Conservation (phyloP, 2,797 vertebrate species). For the Megalops cyprinoides region DNA sequence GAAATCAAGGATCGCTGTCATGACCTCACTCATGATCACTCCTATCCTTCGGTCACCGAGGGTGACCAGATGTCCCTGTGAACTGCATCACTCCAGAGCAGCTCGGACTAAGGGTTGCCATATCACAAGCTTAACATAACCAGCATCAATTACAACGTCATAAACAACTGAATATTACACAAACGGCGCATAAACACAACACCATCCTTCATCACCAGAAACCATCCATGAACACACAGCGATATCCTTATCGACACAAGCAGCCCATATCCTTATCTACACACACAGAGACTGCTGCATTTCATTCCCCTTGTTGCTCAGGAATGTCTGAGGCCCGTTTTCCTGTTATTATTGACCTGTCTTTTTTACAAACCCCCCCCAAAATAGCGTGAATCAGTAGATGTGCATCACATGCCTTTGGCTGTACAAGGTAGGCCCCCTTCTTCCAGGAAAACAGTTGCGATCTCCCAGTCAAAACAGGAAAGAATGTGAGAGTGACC, state of each 20-base stretch:
- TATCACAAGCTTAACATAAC: not conserved
- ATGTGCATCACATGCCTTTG: not conserved
- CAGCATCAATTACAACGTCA: conserved; percentile 1
- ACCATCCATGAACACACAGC: conserved; percentile 1
- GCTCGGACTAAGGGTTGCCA: no score
- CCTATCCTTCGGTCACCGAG: not conserved
- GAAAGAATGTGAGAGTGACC: not conserved
- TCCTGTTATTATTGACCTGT: not conserved
- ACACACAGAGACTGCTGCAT: not conserved
- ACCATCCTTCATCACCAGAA: conserved; percentile 1
- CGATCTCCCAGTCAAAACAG: not conserved
- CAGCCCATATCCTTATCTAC: conserved; percentile 20
- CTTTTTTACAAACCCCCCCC: not conserved
- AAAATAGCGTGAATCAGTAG: not conserved
- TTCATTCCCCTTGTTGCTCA: not conserved
- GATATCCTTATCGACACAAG: not conserved
- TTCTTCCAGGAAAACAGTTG: not conserved
- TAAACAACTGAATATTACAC: not conserved
- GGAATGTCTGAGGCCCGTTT: not conserved
- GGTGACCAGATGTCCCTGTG: no score
- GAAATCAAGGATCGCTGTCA: no score
- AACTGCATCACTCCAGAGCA: no score
- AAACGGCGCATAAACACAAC: not conserved
- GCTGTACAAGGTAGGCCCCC: not conserved
- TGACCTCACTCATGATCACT: not conserved